Evolutionary conservation across 2,797 vertebrate genomes (phyloP).

Genomic region (Peromyscus melanophrys): DNA sequence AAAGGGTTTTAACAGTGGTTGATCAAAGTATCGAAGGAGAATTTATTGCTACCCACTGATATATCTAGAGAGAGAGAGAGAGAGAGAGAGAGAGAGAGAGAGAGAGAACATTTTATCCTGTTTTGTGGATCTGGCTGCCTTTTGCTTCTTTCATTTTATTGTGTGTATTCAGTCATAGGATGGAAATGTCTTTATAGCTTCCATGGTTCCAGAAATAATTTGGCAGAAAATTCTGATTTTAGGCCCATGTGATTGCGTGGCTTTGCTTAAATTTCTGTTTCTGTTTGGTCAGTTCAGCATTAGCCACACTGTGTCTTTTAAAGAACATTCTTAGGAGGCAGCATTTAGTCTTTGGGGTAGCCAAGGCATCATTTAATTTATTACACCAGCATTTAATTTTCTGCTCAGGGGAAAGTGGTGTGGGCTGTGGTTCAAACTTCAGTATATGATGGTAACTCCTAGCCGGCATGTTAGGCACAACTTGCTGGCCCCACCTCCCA

Average conservation of each 20-base stretch:
- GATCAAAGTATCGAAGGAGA: too few species aligned
- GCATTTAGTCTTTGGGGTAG: background rate
- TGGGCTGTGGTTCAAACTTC: background rate
- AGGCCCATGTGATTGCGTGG: background rate
- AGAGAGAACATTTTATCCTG: background rate
- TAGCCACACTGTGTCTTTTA: background rate
- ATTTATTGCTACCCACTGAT: background rate
- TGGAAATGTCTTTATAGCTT: conserved; percentile 41
- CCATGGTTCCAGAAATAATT: conserved; percentile 37
- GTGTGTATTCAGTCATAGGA: background rate
- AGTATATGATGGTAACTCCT: background rate
- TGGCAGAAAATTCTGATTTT: conserved; percentile 67
- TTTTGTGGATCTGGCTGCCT: background rate
- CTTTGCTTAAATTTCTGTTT: conserved; percentile 57
- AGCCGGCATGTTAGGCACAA: background rate
- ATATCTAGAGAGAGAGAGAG: background rate
- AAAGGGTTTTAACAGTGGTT: background rate
- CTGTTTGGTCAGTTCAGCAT: conserved; percentile 9
- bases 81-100: background rate
- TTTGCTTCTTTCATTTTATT: background rate
- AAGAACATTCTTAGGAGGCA: background rate
- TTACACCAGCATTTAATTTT: conserved; percentile 1
- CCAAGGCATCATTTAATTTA: background rate
- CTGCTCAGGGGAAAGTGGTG: background rate
- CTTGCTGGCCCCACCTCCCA: rapidly evolving